Percentiles rank a stretch among this genome's conserved stretches.
Evolutionary conservation across 2,888 invertebrate species (phyloP).

Genomic region (Zhengitettix transpicula): DNA sequence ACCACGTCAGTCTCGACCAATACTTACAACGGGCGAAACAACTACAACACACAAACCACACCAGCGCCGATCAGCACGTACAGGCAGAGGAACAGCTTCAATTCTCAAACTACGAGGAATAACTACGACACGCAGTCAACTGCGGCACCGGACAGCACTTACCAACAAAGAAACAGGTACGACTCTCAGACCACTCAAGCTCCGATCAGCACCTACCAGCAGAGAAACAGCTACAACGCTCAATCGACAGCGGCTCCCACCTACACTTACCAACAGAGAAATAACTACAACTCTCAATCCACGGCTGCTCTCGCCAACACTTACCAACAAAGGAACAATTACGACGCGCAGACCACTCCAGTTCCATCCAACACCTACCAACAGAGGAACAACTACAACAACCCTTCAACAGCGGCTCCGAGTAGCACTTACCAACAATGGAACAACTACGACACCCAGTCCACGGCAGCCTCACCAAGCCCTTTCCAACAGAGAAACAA

Average conservation of each 20-base stretch:
- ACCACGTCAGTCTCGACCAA: constrained; percentile 3
- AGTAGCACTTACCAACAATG: neutral
- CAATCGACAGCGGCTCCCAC: neutral
- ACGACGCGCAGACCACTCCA: neutral
- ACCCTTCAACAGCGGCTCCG: constrained; percentile 1
- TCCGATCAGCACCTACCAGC: constrained; percentile 1
- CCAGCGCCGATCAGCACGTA: neutral
- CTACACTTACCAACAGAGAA: neutral
- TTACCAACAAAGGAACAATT: neutral
- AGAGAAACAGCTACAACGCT: neutral
- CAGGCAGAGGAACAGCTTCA: constrained; percentile 4
- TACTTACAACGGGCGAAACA: constrained; percentile 9
- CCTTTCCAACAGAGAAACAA: neutral
- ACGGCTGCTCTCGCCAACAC: neutral
- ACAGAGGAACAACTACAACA: constrained; percentile 4
- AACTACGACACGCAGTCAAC: neutral
- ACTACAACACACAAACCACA: constrained; percentile 9
- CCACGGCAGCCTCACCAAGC: neutral
- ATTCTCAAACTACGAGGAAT: neutral
- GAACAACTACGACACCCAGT: constrained; percentile 3
- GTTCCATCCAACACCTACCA: neutral
- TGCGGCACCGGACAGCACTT: neutral
- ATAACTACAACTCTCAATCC: neutral
- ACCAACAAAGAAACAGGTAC: neutral
- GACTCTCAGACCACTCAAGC: neutral